Conservation (phyloP, 1,140 invertebrate genomes). For the Apolygus lucorum region DNA sequence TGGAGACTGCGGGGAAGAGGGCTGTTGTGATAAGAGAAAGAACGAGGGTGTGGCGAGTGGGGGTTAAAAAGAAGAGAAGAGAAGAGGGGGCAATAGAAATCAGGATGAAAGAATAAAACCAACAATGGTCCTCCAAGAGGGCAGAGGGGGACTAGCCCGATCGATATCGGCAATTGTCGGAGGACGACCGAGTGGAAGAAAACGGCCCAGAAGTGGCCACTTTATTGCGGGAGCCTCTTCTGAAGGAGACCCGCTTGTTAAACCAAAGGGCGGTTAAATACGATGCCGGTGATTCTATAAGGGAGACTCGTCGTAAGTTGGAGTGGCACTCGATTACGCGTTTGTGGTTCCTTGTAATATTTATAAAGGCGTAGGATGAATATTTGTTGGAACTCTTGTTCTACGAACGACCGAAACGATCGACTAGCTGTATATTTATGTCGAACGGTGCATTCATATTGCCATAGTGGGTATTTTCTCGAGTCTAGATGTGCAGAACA, state of each 20-base stretch:
- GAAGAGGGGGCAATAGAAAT: not conserved
- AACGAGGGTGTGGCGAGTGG: not conserved
- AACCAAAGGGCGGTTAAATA: slow-evolving; percentile 5
- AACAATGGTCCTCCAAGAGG: not conserved
- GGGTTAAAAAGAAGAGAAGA: not conserved
- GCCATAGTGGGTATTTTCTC: too few species aligned
- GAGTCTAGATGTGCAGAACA: too few species aligned
- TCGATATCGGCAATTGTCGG: slow-evolving; percentile 10
- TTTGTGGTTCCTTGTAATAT: too few species aligned
- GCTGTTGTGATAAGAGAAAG: not conserved
- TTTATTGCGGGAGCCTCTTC: slow-evolving; percentile 1
- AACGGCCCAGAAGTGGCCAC: slow-evolving; percentile 8
- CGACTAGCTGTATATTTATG: too few species aligned
- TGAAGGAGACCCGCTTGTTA: slow-evolving; percentile 2
- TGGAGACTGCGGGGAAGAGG: not conserved
- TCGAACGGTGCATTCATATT: too few species aligned
- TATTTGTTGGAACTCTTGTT: too few species aligned
- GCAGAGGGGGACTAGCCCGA: not conserved
- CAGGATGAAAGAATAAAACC: slow-evolving; percentile 14
- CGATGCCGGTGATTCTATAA: not conserved
- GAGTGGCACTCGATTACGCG: too few species aligned
- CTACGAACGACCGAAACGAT: too few species aligned
- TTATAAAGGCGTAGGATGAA: too few species aligned
- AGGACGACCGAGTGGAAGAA: slow-evolving; percentile 10
- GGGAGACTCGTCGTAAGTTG: too few species aligned